phyloP scores from a whole-genome alignment of 2,888 invertebrate genomes.

The Cephus spinipes region DNA sequence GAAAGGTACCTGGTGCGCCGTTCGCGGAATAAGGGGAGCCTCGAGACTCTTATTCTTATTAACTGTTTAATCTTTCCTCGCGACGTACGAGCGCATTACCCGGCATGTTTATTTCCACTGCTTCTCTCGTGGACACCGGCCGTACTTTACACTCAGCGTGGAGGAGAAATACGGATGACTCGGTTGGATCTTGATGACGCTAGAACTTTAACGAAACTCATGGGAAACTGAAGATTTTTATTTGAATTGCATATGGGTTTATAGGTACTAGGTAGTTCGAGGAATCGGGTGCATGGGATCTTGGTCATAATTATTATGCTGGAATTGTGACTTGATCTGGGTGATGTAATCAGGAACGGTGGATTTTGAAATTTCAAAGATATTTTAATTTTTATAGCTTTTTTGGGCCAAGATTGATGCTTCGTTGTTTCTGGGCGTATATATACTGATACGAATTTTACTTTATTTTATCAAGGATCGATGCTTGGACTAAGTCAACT shows the following conservation, averaged over 20 bases:
- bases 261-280: not conserved
- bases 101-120: conserved; percentile 59
- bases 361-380: not conserved
- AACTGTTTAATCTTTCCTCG: conserved; percentile 67
- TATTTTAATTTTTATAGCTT: not conserved
- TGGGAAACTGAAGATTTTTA: conserved; percentile 13
- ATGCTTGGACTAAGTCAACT: not conserved
- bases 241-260: conserved; percentile 11
- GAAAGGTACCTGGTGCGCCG: conserved; percentile 52
- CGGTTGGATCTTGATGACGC: not conserved
- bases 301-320: not conserved
- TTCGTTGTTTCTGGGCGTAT: not conserved
- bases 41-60: conserved; percentile 67
- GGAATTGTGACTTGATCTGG: not conserved
- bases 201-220: not conserved
- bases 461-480: not conserved
- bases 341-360: not conserved
- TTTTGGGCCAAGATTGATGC: not conserved
- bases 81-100: conserved; percentile 64
- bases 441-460: not conserved
- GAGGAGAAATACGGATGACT: conserved; percentile 14
- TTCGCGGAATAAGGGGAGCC: conserved; percentile 52
- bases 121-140: not conserved
- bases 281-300: not conserved
- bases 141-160: not conserved